Percentiles rank a stretch among this genome's conserved stretches.
Conservation (phyloP, 1,140 invertebrate species). For the Solenopsis fugax region DNA sequence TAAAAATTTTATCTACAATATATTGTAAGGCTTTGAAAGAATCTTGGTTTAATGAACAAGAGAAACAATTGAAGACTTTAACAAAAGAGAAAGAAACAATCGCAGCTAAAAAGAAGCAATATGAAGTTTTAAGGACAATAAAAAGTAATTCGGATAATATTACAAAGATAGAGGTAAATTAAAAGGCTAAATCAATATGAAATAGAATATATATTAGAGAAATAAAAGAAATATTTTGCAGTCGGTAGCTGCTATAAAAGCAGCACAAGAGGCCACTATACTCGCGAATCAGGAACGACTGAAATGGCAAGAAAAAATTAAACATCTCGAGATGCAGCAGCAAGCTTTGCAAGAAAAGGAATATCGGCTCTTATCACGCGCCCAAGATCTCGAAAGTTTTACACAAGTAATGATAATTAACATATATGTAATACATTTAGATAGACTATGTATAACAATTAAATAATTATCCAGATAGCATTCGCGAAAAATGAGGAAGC, state of each 20-base stretch:
- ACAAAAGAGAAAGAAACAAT: conserved; percentile 79
- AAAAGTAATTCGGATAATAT: conserved; percentile 77
- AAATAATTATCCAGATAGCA: conserved; percentile 75
- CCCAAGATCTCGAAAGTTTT: conserved; percentile 82
- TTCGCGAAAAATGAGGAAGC: conserved; percentile 82
- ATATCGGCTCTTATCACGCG: conserved; percentile 77
- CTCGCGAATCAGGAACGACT: conserved; percentile 78
- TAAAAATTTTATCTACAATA: conserved; percentile 6
- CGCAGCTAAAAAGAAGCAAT: conserved; percentile 79
- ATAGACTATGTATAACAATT: conserved; percentile 8
- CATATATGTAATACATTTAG: conserved; percentile 13
- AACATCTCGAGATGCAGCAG: conserved; percentile 77
- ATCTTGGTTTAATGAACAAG: conserved; percentile 81
- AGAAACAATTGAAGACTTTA: conserved; percentile 79
- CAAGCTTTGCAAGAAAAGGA: conserved; percentile 79
- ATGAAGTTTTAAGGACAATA: conserved; percentile 79
- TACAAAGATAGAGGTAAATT: conserved; percentile 81
- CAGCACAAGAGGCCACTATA: conserved; percentile 78
- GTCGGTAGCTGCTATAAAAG: conserved; percentile 82
- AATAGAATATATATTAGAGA: conserved; percentile 21
- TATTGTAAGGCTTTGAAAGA: conserved; percentile 79
- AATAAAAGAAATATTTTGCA: conserved; percentile 57
- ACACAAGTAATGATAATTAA: conserved; percentile 79
- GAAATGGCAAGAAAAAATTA: conserved; percentile 82
- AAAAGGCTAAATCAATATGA: not conserved